Evolutionary conservation across 2,797 vertebrate species (phyloP), one percentile per base, ranked within the genome.

Genomic region (Ateles fusciceps): DNA sequence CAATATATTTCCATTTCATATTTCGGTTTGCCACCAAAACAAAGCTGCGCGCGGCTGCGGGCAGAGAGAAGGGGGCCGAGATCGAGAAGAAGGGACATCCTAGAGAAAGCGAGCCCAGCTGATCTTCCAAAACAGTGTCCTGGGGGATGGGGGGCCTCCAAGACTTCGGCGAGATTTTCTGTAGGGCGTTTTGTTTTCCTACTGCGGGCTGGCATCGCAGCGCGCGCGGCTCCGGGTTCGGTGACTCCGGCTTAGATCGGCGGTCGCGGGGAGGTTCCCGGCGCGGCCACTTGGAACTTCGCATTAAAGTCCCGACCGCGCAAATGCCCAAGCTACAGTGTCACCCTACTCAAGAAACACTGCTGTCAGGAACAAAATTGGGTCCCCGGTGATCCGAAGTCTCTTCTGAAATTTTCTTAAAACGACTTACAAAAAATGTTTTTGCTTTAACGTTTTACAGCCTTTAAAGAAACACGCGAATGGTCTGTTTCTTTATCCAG

Each of bases 181-280:
- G 33, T 0, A 15, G 0, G 10, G 52, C 4, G 8, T 74, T 80
- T 72, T 9, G 74, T 85, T 96, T 95, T 75, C 94, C 88, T 44
- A 11, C 4, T 3, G 2, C 1, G 1, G 33, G 33, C 50, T 13
- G 3, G 24, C 8, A 10, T 6, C 8, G 26, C 30, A 22, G 46
- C 4, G 1, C 1, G 0, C 48, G 4, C 8, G 0, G 33, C 19
- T n/a, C 24, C 0, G 33, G 36, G 83, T 42, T 59, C 0, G 4
- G 42, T 0, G 22, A 48, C 52, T 88, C 68, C 2, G 0, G 10
- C 36, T 14, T 0, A 26, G 55, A 39, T 17, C 0, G 1, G 14
- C 1, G 3, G 14, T 11, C 0, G 3, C 0, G 0, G 17, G 7
- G 13, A 78, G 52, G 68, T 48, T 83, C 24, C 46, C 1, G 14